Evolutionary conservation across 2,113 vertebrate genomes (phyloP).

Genomic region (Pimephales promelas): DNA sequence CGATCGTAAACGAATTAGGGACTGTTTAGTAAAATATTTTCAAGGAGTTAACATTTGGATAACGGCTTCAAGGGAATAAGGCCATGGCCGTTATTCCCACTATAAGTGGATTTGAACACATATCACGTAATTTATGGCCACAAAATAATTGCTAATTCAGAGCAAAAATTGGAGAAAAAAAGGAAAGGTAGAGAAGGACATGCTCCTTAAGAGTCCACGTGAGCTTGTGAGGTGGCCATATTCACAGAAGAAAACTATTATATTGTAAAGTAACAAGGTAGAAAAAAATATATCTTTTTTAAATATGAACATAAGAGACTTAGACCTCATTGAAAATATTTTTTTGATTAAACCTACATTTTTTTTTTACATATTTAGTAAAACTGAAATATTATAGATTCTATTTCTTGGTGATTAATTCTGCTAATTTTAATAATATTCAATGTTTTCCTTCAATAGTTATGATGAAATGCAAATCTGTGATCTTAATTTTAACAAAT

Average conservation of each 20-base stretch:
- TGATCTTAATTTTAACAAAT: background rate
- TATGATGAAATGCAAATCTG: background rate
- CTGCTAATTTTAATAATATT: background rate
- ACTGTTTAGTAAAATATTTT: slow-evolving; percentile 64
- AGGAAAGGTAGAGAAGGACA: slow-evolving; percentile 31
- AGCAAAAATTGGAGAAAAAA: slow-evolving; percentile 24
- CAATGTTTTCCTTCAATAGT: background rate
- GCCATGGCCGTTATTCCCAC: slow-evolving; percentile 56
- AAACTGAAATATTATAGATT: no score
- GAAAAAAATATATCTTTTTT: background rate
- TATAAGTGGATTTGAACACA: slow-evolving; percentile 57
- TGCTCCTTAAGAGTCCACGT: background rate
- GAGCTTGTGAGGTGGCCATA: background rate
- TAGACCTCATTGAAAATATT: background rate
- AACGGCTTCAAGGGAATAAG: slow-evolving; percentile 60
- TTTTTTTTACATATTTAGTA: no score
- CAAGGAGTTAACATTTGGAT: slow-evolving; percentile 61
- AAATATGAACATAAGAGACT: background rate
- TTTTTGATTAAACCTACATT: background rate
- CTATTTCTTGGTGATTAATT: background rate
- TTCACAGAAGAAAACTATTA: background rate
- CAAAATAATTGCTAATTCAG: slow-evolving; percentile 41
- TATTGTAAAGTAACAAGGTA: background rate
- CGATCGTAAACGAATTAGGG: slow-evolving; percentile 60
- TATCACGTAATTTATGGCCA: slow-evolving; percentile 44